These are phyloP conservation scores for Muricea muricata DNA, from an alignment of 92 coral and sea anemone species.

Conservation along the genomic window DNA sequence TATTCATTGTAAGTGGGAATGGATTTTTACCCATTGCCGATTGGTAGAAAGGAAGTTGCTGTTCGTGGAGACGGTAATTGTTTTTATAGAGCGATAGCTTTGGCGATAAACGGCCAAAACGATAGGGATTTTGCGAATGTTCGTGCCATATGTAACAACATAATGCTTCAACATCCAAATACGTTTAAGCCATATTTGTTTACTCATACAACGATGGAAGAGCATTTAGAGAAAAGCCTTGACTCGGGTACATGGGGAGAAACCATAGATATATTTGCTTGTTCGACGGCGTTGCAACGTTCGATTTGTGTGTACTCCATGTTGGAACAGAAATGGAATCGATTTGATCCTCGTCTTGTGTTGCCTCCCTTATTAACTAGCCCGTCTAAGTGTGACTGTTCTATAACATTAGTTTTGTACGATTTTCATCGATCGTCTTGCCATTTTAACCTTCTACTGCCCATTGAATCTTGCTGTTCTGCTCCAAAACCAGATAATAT, in stretches of 20 bases:
- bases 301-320: background rate
- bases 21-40: conserved; percentile 22
- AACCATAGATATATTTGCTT: conserved; percentile 32
- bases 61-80: conserved; percentile 57
- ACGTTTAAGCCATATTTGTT: conserved; percentile 43
- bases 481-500: background rate
- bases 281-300: conserved; percentile 27
- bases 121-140: conserved; percentile 49
- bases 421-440: background rate
- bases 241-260: conserved; percentile 27
- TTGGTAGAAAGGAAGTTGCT: conserved; percentile 26
- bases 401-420: conserved; percentile 6
- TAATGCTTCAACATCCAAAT: conserved; percentile 31
- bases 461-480: background rate
- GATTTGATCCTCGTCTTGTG: background rate
- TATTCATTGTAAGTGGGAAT: conserved; percentile 14
- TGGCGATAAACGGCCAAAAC: conserved; percentile 45
- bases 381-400: background rate
- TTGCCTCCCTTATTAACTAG: background rate
- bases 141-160: conserved; percentile 20
- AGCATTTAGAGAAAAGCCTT: conserved; percentile 48
- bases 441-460: conserved; percentile 13
- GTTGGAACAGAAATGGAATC: conserved; percentile 16
- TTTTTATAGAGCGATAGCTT: conserved; percentile 53
- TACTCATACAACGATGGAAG: conserved; percentile 31